Conservation (phyloP, 35 echinoderm and acorn worm species). For the Lytechinus variegatus region DNA sequence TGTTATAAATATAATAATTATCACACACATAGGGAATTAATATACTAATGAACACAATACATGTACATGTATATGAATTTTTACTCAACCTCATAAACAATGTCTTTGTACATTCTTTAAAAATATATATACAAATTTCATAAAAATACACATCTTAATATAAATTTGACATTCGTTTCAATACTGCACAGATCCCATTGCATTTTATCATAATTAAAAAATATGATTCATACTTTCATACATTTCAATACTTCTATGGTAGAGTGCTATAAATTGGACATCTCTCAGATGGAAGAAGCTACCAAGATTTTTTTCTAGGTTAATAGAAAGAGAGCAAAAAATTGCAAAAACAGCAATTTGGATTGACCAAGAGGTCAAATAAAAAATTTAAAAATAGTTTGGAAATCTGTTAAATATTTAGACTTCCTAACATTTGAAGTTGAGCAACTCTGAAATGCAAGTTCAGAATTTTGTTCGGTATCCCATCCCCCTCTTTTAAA, state of each 20-base stretch:
- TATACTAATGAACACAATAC: neutral
- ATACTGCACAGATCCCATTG: neutral
- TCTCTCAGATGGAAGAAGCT: neutral
- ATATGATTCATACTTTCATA: neutral
- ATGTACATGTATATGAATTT: too few relatives aligned
- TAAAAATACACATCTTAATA: neutral
- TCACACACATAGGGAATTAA: neutral
- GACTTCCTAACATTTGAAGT: too few relatives aligned
- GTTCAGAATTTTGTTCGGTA: too few relatives aligned
- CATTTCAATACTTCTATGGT: neutral
- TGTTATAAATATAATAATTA: neutral
- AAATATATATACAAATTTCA: neutral
- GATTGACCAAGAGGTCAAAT: too few relatives aligned
- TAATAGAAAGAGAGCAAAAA: too few relatives aligned
- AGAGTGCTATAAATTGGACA: neutral
- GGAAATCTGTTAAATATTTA: too few relatives aligned
- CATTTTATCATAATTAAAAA: neutral
- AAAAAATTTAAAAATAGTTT: too few relatives aligned
- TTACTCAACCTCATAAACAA: too few relatives aligned
- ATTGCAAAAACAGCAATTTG: too few relatives aligned
- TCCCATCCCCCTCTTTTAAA: too few relatives aligned
- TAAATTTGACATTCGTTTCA: neutral
- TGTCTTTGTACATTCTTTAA: neutral
- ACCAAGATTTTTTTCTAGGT: too few relatives aligned
- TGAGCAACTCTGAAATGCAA: too few relatives aligned